Evolutionary conservation across 2,113 vertebrate species (phyloP), one percentile per base, ranked within the genome.

Genomic region (Delphinapterus leucas): DNA sequence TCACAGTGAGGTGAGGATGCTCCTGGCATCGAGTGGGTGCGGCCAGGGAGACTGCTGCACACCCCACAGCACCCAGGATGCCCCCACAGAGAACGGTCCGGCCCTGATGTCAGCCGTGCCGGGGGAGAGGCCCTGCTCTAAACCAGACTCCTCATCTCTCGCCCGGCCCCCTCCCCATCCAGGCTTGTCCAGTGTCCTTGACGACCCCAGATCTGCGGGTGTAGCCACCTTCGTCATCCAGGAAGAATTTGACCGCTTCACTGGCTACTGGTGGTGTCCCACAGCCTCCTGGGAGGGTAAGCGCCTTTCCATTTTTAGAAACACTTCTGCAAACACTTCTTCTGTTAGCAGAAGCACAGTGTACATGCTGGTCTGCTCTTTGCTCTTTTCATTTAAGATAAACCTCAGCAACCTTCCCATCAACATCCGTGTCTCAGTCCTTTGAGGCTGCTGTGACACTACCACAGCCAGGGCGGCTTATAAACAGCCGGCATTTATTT

Each of bases 181-280:
- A 99, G 99, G 99, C 63, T 98, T 99, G 65, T 99, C 99, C 97
- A 99, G 98, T 25, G 99, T 99, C 76, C 99, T 99, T 11, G 99
- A 99, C 2, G 99, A 99, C 97, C 99, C 99, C 73, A 99, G 99
- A 90, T 99, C 99, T 83, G 99, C 99, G 6, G 99, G 99, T 0
- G 99, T 99, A 5, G 99, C 99, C 96, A 99, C 99, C 3, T 99
- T 99, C 85, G 99, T 99, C 98, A 99, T 99, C 97, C 99, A 99
- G 98, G 99, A 99, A 87, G 99, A 99, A 98, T 99, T 99, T 96
- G 99, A 99, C 97, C 99, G 99, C 18, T 99, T 99, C 97, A 99
- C 99, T 0, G 99, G 99, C 28, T 99, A 99, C 98, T 99, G 99
- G 99, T 99, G 99, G 99, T 99, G 99, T 96, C 99, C 99, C 31